Percentiles rank a stretch among this genome's conserved stretches.
These are phyloP conservation scores for Anabas testudineus DNA, from an alignment of 2,797 vertebrate genomes.

Conservation along the genomic window DNA sequence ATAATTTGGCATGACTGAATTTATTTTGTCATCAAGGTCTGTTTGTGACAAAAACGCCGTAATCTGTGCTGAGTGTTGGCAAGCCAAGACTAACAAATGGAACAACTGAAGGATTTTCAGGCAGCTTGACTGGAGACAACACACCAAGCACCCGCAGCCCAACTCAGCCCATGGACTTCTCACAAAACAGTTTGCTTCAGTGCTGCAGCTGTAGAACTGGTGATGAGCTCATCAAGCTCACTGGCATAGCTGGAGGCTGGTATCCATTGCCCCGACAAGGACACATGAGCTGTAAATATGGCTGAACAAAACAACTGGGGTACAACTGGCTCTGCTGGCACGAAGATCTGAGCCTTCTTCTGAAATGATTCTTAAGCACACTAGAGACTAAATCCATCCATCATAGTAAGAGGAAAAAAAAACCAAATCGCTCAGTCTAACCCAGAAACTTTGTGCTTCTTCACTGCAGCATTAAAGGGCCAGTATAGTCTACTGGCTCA, in stretches of 20 bases:
- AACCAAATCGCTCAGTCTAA: neutral
- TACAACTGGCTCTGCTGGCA: constrained; percentile 22
- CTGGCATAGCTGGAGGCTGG: constrained; percentile 29
- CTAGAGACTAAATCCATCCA: constrained; percentile 68
- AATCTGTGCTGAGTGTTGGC: constrained; percentile 31
- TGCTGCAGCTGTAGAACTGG: constrained; percentile 4
- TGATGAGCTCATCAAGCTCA: constrained; percentile 24
- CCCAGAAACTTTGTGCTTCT: neutral
- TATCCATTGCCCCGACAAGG: constrained; percentile 47
- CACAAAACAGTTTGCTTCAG: constrained; percentile 20
- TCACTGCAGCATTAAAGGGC: neutral
- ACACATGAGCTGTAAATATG: constrained; percentile 43
- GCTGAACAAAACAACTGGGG: constrained; percentile 14
- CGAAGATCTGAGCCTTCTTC: constrained; percentile 24
- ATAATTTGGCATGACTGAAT: constrained; percentile 54
- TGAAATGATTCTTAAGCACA: constrained; percentile 70
- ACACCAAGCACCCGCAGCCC: constrained; percentile 12
- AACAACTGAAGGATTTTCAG: constrained; percentile 37
- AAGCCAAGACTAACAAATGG: constrained; percentile 21
- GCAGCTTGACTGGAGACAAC: constrained; percentile 27
- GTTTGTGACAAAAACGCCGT: constrained; percentile 43
- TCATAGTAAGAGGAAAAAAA: constrained; percentile 20
- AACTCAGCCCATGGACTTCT: constrained; percentile 4
- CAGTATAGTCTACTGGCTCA: neutral
- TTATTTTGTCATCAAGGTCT: constrained; percentile 52